Evolutionary conservation across 2,797 vertebrate genomes (phyloP).

Genomic region (Pseudomugil tenellus): DNA sequence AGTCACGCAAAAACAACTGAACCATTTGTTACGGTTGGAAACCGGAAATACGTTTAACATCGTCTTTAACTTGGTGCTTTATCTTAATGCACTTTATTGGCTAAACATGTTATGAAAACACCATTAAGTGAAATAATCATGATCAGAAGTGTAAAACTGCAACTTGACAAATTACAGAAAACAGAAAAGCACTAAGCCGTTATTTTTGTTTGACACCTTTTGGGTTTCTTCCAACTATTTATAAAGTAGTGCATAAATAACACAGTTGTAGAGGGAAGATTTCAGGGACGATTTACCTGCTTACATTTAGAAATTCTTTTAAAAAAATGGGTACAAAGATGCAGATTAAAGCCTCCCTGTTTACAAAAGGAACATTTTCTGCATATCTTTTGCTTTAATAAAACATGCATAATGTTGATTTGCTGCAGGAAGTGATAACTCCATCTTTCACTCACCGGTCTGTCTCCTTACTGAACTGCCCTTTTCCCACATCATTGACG

Average conservation of each 20-base stretch:
- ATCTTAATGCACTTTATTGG: background rate
- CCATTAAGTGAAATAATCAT: background rate
- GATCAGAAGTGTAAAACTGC: background rate
- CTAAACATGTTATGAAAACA: background rate
- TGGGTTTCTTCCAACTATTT: background rate
- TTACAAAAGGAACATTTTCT: background rate
- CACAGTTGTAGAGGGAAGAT: background rate
- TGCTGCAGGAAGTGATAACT: constrained; percentile 2
- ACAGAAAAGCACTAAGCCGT: background rate
- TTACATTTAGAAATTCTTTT: background rate
- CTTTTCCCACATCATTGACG: constrained; percentile 93
- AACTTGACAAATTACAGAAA: background rate
- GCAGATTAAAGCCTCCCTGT: background rate
- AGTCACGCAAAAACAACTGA: no score
- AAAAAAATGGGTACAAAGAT: background rate
- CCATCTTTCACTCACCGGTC: constrained; percentile 85
- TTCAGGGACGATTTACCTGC: background rate
- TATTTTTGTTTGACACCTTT: background rate
- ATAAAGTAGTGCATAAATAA: background rate
- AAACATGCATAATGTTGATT: constrained; percentile 7
- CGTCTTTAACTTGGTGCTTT: background rate
- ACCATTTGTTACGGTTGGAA: no score
- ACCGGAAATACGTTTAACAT: no score
- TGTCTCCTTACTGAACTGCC: constrained; percentile 96
- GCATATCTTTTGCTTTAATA: background rate